Conservation (phyloP, 2,888 invertebrate species). For the Polymixis lichenea region DNA sequence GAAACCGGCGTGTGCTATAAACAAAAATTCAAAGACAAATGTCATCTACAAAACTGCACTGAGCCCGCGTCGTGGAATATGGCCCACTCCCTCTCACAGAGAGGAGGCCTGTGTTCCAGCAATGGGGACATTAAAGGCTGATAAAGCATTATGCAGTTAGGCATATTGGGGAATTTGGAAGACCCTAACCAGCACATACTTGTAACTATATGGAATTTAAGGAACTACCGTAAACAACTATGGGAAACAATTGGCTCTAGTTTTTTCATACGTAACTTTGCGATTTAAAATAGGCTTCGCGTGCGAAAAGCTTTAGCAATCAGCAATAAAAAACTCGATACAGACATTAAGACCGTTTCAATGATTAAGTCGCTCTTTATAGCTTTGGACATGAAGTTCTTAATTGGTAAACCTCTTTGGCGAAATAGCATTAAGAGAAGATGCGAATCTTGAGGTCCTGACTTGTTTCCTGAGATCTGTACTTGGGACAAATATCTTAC, state of each 20-base stretch:
- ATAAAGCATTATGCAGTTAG: no score
- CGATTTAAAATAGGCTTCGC: conserved; percentile 44
- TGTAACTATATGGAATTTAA: not conserved
- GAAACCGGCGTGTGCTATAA: no score
- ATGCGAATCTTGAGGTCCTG: not conserved
- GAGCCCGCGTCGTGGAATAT: no score
- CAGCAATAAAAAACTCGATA: conserved; percentile 45
- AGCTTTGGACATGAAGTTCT: conserved; percentile 48
- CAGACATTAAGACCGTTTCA: conserved; percentile 22
- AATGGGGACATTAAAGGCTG: no score
- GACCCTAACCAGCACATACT: not conserved
- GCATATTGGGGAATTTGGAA: no score
- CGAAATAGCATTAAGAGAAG: not conserved
- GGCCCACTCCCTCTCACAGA: no score
- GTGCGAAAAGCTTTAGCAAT: conserved; percentile 41
- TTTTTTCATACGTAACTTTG: conserved; percentile 42
- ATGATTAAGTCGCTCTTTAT: conserved; percentile 39
- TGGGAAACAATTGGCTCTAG: conserved; percentile 33
- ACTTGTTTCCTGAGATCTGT: not conserved
- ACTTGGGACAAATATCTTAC: no score
- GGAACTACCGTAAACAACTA: conserved; percentile 16
- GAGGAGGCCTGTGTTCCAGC: no score
- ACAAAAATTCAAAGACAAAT: no score
- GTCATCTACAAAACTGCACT: no score
- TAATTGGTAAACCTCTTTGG: conserved; percentile 36